Evolutionary conservation across 2,888 invertebrate genomes (phyloP), one percentile per base, ranked within the genome.

Genomic region (Amitus sp.): DNA sequence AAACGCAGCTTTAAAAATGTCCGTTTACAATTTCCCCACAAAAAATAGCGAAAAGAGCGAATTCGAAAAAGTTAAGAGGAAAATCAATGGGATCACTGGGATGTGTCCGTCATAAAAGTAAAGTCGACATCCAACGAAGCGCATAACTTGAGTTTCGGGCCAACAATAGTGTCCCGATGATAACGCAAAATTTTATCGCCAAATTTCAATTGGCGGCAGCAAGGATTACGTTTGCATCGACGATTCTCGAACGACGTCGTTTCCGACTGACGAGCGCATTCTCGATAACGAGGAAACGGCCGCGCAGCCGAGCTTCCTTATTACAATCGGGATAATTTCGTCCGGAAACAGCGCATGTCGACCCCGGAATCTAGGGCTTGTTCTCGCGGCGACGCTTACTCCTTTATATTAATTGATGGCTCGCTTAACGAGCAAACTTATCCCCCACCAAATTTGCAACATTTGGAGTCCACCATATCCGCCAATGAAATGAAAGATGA

Each of bases 271-370:
- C 48, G 48, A 58, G 20, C 27, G 54, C 48, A 48, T 59, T 55
- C 37, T 42, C 47, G 67, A 69, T 63, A 69, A 63, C 51, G 51
- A 49, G 55, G 48, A 40, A 37, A 27, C 40, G 39, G 4, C 46
- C 51, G 43, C 53, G 30, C 46, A 33, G 57, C 51, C 49, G 43
- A 17, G 64, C 59, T 61, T 64, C 65, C 61, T 66, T 63, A 65
- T 55, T 59, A 60, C 45, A 55, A 68, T 69, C 63, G 64, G 39
- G 61, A 62, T 68, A 57, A 66, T 67, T 68, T 49, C 45, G 47
- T 34, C 40, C 20, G 33, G 13, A 37, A 23, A 39, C 39, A 10
- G 43, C 23, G 12, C 43, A 23, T 43, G n/a, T 13, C 27, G 7
- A 43, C 43, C 23, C 23, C 43, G 13, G 13, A 43, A 43, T 4